Evolutionary conservation across 2,888 invertebrate genomes (phyloP), one percentile per base, ranked within the genome.

Genomic region (Acronicta alni): DNA sequence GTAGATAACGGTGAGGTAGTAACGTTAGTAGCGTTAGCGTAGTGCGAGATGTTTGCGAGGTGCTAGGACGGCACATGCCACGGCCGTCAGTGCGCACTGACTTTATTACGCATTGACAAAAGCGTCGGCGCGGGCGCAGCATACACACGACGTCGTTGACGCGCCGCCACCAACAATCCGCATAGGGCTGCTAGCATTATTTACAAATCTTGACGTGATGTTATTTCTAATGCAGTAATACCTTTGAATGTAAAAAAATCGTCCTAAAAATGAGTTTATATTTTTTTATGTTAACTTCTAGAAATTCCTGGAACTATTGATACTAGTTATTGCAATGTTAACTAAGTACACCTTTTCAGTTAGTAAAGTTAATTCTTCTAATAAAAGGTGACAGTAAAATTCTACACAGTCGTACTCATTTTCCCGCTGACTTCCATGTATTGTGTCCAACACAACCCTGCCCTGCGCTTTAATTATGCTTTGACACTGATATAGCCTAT

Each of bases 121-220:
- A 64, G 67, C 73, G 66, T 44, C 54, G 57, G 82, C 63, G 83
- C 87, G 72, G 72, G 73, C 75, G 69, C 69, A 69, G 92, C 87
- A 92, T 91, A 92, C 90, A 90, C 90, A 91, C 84, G 88, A 88
- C 86, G 72, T 87, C 82, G 85, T 91, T 91, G 81, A 75, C 72
- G 61, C 67, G 47, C 63, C 60, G 66, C 57, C 67, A 71, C 54
- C 69, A 61, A 56, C 65, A 72, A 69, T 63, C 70, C 75, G 65
- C 71, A 57, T 69, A 79, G 83, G 76, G 80, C 80, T 79, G 75
- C 54, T 67, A 66, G 38, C 47, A 57, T 57, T 59, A 74, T 71
- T 72, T 62, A 61, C 52, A 67, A 71, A 63, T 57, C 57, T 78
- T 65, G 62, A 79, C 76, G 79, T 75, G 77, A 76, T 61, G 52